These are phyloP conservation scores for Coregonus clupeaformis DNA, from an alignment of 2,113 vertebrate species.

Conservation along the genomic window DNA sequence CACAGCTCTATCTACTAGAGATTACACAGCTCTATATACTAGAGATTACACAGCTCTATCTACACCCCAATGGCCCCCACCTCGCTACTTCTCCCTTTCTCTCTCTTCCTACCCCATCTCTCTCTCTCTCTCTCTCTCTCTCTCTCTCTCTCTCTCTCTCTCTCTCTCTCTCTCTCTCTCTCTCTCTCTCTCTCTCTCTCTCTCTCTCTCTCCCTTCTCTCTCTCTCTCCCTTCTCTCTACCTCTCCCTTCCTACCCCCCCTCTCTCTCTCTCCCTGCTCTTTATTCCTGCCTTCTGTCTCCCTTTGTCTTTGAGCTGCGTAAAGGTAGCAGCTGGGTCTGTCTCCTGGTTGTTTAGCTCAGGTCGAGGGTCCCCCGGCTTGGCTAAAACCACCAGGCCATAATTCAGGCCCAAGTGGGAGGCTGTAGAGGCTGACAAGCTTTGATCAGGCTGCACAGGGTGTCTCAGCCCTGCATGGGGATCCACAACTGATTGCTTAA, in stretches of 20 bases:
- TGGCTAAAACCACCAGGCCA: conserved; percentile 41
- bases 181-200: too few relatives aligned
- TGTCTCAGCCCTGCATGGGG: conserved; percentile 26
- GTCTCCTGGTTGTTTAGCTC: conserved; percentile 30
- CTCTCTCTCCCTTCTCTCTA: not conserved
- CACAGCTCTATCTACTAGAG: too few relatives aligned
- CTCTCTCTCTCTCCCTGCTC: too few relatives aligned
- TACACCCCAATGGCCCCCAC: too few relatives aligned
- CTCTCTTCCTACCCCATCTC: too few relatives aligned
- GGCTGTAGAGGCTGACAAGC: conserved; percentile 41
- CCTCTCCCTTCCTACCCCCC: not conserved
- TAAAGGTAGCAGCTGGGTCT: conserved; percentile 43
- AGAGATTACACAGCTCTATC: too few relatives aligned
- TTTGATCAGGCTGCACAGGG: conserved; percentile 57
- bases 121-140: too few relatives aligned
- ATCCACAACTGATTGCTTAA: conserved; percentile 44
- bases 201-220: too few relatives aligned
- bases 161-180: too few relatives aligned
- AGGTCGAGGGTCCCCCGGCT: conserved; percentile 5
- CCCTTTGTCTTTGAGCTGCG: conserved; percentile 6
- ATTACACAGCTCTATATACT: too few relatives aligned
- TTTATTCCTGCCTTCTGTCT: not conserved
- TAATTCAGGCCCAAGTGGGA: conserved; percentile 34
- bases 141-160: too few relatives aligned
- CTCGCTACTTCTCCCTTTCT: not conserved